A percentile compares a stretch with the other conserved stretches of the same genome.
phyloP scores from a whole-genome alignment of 1,140 invertebrate species.

The Magallana angulata region DNA sequence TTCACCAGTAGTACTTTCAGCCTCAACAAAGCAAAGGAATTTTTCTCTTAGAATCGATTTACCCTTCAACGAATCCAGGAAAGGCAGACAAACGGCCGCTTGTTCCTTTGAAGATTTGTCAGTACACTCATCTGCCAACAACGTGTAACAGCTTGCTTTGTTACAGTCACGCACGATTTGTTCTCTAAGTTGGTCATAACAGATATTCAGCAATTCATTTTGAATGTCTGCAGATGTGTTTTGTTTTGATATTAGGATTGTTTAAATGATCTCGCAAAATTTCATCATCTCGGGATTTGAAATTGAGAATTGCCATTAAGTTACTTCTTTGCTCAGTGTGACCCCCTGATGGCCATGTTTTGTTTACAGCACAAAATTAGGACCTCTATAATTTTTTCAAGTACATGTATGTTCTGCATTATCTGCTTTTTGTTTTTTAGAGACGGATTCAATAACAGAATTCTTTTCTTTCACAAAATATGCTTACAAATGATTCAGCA shows the following conservation, averaged over 20 bases:
- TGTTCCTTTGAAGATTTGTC: constrained; percentile 45
- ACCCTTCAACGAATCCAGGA: neutral
- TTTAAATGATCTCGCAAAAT: constrained; percentile 27
- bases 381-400: constrained; percentile 40
- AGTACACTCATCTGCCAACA: neutral
- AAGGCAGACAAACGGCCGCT: constrained; percentile 20
- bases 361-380: constrained; percentile 46
- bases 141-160: neutral
- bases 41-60: constrained; percentile 37
- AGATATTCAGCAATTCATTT: constrained; percentile 31
- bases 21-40: constrained; percentile 43
- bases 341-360: constrained; percentile 47
- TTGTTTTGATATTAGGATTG: constrained; percentile 24
- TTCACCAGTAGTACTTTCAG: constrained; percentile 30
- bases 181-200: neutral
- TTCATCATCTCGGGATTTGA: neutral
- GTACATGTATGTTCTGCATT: neutral
- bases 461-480: no score
- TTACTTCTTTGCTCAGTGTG: constrained; percentile 54
- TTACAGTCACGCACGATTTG: constrained; percentile 15
- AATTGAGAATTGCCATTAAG: constrained; percentile 49
- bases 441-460: no score
- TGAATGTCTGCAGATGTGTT: constrained; percentile 46
- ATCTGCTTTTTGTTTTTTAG: no score
- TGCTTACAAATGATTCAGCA: no score